Percentiles rank a stretch among this genome's conserved stretches.
Evolutionary conservation across 2,888 invertebrate species (phyloP).

Genomic region (Eupithecia insigniata): DNA sequence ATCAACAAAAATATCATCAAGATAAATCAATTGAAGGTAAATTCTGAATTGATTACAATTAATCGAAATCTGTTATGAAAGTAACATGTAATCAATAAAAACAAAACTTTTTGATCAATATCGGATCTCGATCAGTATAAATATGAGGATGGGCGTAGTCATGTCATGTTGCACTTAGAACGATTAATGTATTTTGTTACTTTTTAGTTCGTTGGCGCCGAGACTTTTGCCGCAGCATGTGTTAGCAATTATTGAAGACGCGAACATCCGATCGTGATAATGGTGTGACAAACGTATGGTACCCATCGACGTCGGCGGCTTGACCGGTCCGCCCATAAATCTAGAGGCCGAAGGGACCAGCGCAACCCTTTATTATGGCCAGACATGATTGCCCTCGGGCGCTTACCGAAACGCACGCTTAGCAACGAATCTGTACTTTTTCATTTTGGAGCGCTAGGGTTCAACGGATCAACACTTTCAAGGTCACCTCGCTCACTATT

Average conservation of each 20-base stretch:
- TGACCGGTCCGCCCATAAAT: conserved; percentile 69
- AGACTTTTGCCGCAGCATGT: conserved; percentile 48
- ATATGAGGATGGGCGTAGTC: conserved; percentile 72
- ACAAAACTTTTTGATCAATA: conserved; percentile 46
- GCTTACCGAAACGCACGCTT: conserved; percentile 74
- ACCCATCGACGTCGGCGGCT: conserved; percentile 65
- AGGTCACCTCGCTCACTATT: conserved; percentile 50
- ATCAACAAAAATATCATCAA: conserved; percentile 43
- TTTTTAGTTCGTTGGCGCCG: conserved; percentile 52
- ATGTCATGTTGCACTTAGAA: conserved; percentile 67
- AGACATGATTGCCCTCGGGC: conserved; percentile 82
- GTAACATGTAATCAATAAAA: conserved; percentile 53
- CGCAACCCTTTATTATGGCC: conserved; percentile 80
- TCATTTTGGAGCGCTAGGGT: conserved; percentile 60
- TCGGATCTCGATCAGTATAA: conserved; percentile 69
- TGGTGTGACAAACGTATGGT: conserved; percentile 76
- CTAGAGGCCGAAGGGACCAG: conserved; percentile 72
- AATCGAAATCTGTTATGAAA: conserved; percentile 57
- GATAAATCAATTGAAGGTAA: conserved; percentile 45
- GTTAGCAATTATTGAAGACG: conserved; percentile 61
- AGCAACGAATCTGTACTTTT: conserved; percentile 70
- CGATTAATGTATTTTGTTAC: conserved; percentile 59
- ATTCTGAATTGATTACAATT: conserved; percentile 49
- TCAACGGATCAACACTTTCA: conserved; percentile 60
- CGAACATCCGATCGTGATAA: conserved; percentile 53